phyloP scores from a whole-genome alignment of 2,888 invertebrate species.

The Orthosia gracilis region DNA sequence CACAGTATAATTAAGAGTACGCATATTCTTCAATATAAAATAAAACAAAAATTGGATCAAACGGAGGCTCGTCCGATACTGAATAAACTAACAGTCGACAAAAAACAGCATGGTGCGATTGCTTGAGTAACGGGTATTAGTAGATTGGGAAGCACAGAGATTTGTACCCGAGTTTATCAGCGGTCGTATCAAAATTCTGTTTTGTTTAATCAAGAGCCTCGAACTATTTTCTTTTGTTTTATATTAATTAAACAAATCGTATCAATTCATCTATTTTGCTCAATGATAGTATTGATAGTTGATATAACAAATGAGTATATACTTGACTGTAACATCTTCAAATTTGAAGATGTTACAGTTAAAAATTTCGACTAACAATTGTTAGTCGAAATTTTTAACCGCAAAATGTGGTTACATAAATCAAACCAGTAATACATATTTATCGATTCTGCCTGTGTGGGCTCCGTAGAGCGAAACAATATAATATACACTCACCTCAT shows the following conservation, averaged over 20 bases:
- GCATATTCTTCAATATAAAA: neutral
- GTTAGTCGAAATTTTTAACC: neutral
- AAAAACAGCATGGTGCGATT: conserved; percentile 28
- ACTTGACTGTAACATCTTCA: neutral
- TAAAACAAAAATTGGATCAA: conserved; percentile 4
- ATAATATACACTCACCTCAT: conserved; percentile 92
- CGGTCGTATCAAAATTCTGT: neutral
- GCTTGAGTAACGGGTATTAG: conserved; percentile 35
- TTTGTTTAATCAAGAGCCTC: conserved; percentile 1
- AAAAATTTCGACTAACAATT: too few relatives aligned
- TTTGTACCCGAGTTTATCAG: neutral
- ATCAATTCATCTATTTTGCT: neutral
- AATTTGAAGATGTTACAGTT: too few relatives aligned
- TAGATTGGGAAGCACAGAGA: neutral
- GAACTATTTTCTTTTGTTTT: neutral
- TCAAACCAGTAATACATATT: neutral
- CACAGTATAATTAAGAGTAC: neutral
- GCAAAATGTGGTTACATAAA: conserved; percentile 9
- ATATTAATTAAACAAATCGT: neutral
- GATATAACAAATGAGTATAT: neutral
- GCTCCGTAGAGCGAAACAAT: neutral
- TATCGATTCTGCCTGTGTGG: neutral
- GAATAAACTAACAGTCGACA: conserved; percentile 21
- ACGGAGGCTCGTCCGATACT: neutral
- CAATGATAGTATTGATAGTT: neutral